A percentile compares a stretch with the other conserved stretches of the same genome.
These are phyloP conservation scores for Chrysomela aeneicollis DNA, from an alignment of 2,888 invertebrate species.

Conservation along the genomic window DNA sequence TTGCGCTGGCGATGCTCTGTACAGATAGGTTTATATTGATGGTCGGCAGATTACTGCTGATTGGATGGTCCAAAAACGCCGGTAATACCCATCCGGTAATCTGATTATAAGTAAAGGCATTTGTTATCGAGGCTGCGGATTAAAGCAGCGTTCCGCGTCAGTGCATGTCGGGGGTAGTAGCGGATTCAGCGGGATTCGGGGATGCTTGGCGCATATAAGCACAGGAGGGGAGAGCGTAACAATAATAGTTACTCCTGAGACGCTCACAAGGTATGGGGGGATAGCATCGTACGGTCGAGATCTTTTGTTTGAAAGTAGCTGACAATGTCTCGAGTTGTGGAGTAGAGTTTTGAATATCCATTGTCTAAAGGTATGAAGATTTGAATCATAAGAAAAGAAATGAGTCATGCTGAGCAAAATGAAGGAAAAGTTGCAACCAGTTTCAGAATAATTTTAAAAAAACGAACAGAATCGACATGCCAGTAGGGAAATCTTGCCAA, in stretches of 20 bases:
- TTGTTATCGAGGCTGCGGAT: conserved; percentile 50
- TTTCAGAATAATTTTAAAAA: no score
- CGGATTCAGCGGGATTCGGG: not conserved
- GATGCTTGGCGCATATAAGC: not conserved
- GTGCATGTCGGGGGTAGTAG: not conserved
- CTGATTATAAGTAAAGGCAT: conserved; percentile 57
- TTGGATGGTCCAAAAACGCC: conserved; percentile 49
- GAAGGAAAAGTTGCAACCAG: no score
- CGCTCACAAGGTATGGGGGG: no score
- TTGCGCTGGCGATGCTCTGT: conserved; percentile 5
- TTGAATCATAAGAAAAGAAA: no score
- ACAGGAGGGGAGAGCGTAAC: not conserved
- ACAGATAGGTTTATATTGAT: conserved; percentile 26
- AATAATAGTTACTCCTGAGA: not conserved
- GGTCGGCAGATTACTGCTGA: conserved; percentile 44
- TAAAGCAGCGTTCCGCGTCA: not conserved
- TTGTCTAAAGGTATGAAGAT: no score
- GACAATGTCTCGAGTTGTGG: no score
- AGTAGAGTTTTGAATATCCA: no score
- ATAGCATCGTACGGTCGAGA: no score
- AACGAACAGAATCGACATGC: no score
- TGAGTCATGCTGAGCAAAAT: no score
- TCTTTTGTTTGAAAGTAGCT: no score
- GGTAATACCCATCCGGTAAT: conserved; percentile 49
- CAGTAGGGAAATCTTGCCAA: no score